These are phyloP conservation scores for Manis javanica DNA, from an alignment of 2,797 vertebrate genomes.

Conservation along the genomic window DNA sequence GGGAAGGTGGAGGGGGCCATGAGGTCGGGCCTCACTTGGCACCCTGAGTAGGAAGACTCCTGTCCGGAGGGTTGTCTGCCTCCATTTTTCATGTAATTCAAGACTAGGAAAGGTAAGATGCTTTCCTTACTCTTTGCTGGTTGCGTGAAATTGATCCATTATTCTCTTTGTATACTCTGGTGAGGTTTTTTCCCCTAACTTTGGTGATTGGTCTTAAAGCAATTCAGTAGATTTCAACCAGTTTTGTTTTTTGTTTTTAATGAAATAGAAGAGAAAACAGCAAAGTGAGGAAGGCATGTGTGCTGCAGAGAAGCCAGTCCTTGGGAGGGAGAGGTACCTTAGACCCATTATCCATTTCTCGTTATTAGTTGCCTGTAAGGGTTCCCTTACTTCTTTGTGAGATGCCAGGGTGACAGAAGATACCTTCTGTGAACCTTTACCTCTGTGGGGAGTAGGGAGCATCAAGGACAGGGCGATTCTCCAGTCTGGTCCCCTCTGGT, in stretches of 20 bases:
- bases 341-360: not conserved
- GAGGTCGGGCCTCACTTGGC: not conserved
- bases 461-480: not conserved
- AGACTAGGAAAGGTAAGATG: not conserved
- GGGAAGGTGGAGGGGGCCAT: not conserved
- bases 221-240: not conserved
- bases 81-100: not conserved
- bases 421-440: not conserved
- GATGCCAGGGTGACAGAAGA: not conserved
- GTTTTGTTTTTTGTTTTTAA: conserved; percentile 8
- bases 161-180: not conserved
- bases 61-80: not conserved
- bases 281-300: not conserved
- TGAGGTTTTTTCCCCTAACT: not conserved
- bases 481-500: not conserved
- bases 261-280: not conserved
- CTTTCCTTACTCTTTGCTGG: not conserved
- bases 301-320: not conserved
- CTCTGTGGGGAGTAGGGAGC: not conserved
- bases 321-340: not conserved
- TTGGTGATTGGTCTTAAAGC: conserved; percentile 10
- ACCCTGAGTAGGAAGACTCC: not conserved
- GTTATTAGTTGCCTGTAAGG: not conserved
- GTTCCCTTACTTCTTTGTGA: not conserved
- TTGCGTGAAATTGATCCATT: not conserved